A percentile compares a stretch with the other conserved stretches of the same genome.
These are phyloP conservation scores for Nesoenas mayeri DNA, from an alignment of 2,113 vertebrate species.

Conservation along the genomic window DNA sequence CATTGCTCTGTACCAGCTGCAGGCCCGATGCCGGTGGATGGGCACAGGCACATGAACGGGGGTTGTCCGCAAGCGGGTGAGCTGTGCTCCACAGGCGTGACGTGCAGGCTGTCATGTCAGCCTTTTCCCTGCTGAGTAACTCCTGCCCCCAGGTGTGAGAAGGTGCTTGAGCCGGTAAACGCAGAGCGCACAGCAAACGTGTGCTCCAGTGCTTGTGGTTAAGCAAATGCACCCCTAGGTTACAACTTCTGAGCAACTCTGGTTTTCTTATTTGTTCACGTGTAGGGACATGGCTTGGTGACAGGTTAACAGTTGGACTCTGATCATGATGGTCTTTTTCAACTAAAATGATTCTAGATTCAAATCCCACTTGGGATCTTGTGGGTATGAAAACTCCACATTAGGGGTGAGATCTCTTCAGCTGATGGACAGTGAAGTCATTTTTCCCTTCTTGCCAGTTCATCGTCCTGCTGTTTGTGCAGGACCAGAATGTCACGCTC, in stretches of 20 bases:
- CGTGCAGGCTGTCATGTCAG: background rate
- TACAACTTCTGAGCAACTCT: background rate
- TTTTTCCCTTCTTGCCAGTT: background rate
- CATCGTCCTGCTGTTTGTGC: background rate
- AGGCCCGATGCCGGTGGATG: background rate
- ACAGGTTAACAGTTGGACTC: no score
- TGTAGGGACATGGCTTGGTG: no score
- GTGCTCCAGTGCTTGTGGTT: background rate
- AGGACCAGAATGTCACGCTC: background rate
- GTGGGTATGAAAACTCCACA: background rate
- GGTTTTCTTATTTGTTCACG: background rate
- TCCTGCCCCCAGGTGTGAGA: background rate
- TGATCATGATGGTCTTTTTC: no score
- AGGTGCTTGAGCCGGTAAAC: rapidly evolving
- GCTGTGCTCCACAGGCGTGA: background rate
- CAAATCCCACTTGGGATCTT: background rate
- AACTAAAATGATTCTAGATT: background rate
- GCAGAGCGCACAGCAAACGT: background rate
- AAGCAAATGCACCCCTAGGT: background rate
- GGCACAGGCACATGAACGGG: background rate
- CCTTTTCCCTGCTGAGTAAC: background rate
- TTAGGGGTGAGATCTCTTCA: background rate
- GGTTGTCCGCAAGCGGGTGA: rapidly evolving
- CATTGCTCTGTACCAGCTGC: background rate
- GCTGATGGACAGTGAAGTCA: background rate